These are phyloP conservation scores for Theristicus caerulescens DNA, from an alignment of 2,113 vertebrate genomes.

Conservation along the genomic window DNA sequence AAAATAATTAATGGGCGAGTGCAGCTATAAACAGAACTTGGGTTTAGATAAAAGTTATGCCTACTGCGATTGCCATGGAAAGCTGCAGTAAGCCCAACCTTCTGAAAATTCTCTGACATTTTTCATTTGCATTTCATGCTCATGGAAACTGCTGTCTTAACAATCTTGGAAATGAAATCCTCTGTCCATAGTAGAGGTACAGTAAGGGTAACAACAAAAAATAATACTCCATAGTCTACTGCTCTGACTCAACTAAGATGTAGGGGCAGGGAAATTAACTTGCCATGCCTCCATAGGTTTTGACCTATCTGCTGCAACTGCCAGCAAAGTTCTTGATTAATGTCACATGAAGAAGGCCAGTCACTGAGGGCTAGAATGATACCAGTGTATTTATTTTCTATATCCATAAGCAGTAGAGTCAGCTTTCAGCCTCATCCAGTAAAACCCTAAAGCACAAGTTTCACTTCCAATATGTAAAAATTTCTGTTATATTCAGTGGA, in stretches of 20 bases:
- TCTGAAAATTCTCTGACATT: not conserved
- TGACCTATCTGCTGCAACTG: not conserved
- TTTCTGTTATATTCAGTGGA: not conserved
- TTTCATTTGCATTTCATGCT: not conserved
- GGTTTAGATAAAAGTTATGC: not conserved
- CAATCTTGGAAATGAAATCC: not conserved
- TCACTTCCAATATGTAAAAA: not conserved
- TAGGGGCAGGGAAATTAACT: not conserved
- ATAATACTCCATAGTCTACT: not conserved
- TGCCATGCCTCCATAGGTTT: not conserved
- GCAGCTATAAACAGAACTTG: not conserved
- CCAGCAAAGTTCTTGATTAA: not conserved
- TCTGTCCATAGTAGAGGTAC: not conserved
- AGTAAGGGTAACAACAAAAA: not conserved
- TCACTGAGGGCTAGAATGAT: not conserved
- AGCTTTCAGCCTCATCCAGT: not conserved
- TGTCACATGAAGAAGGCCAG: not conserved
- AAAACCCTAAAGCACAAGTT: not conserved
- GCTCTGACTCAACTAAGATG: not conserved
- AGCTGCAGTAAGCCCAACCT: not conserved
- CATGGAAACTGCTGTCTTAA: not conserved
- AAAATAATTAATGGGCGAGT: not conserved
- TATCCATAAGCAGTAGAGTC: not conserved
- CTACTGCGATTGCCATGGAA: not conserved
- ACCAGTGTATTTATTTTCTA: not conserved